Conservation (phyloP, 2,113 vertebrate genomes). For the Aix galericulata region DNA sequence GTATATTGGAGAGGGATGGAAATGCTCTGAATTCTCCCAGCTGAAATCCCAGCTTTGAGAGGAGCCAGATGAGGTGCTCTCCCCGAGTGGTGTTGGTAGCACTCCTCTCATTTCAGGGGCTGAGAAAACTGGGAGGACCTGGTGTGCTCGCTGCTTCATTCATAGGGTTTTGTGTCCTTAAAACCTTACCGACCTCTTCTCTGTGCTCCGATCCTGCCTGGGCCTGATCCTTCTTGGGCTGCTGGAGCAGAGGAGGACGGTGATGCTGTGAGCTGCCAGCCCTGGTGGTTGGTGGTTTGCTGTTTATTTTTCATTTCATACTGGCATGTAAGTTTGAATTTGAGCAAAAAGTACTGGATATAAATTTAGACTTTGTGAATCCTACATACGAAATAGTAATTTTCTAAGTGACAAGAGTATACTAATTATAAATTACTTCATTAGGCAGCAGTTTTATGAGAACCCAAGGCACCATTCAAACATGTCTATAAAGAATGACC, state of each 20-base stretch:
- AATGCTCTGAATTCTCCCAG: conserved; percentile 39
- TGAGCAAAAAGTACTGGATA: not conserved
- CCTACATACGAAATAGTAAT: not conserved
- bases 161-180: not conserved
- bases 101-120: not conserved
- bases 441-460: conserved; percentile 23
- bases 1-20: conserved; percentile 13
- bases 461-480: conserved; percentile 9
- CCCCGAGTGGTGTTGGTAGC: rapidly evolving
- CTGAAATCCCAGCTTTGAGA: not conserved
- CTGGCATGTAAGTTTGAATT: not conserved
- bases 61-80: not conserved
- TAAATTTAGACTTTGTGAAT: conserved; percentile 25
- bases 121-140: not conserved
- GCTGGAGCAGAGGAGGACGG: not conserved
- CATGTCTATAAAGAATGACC: conserved; percentile 31
- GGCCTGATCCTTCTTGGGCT: not conserved
- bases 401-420: not conserved
- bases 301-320: not conserved
- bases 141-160: not conserved
- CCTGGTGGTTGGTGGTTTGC: not conserved
- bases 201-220: not conserved
- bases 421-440: conserved; percentile 38
- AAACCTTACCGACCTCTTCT: not conserved
- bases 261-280: not conserved